Evolutionary conservation across 2,113 vertebrate genomes (phyloP).

Genomic region (Piaya cayana): DNA sequence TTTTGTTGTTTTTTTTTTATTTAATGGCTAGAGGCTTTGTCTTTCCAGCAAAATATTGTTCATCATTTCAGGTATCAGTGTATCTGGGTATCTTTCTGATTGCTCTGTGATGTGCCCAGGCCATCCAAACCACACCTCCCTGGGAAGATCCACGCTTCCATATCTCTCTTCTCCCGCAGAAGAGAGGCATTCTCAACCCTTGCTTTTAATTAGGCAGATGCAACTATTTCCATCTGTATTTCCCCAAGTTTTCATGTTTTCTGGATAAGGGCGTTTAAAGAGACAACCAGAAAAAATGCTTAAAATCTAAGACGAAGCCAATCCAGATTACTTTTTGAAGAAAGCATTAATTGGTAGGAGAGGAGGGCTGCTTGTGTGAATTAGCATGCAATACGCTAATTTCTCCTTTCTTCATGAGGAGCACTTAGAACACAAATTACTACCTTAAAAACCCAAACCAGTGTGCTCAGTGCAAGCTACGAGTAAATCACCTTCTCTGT

Average conservation of each 20-base stretch:
- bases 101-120: background rate
- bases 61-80: background rate
- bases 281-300: background rate
- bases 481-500: conserved; percentile 10
- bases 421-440: background rate
- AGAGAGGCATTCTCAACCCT: background rate
- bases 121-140: background rate
- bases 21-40: background rate
- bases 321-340: background rate
- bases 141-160: background rate
- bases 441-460: background rate
- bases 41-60: background rate
- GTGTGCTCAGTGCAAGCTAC: background rate
- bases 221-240: background rate
- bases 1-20: background rate
- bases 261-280: background rate
- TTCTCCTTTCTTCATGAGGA: background rate
- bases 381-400: background rate
- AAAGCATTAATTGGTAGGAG: background rate
- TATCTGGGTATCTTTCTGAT: background rate
- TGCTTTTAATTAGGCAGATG: background rate
- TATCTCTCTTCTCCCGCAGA: background rate
- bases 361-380: background rate
- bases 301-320: background rate
- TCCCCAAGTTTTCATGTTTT: background rate